phyloP scores from a whole-genome alignment of 2,797 vertebrate genomes.

The Halcyon smyrnensis region DNA sequence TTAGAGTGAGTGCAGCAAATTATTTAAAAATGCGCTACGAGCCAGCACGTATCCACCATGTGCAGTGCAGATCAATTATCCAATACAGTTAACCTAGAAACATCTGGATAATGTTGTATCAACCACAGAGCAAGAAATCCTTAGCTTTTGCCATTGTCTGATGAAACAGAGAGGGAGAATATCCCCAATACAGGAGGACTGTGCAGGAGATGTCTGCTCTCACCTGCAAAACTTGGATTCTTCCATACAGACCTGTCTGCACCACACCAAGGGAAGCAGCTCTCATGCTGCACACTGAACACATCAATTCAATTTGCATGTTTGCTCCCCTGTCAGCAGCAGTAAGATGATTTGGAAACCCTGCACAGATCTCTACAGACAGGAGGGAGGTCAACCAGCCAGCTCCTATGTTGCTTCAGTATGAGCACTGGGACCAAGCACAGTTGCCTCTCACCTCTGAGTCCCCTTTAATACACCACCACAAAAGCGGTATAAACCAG shows the following conservation, averaged over 20 bases:
- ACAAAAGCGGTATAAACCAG: neutral
- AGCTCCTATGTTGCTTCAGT: neutral
- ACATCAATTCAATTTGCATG: neutral
- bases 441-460: neutral
- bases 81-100: neutral
- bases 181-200: neutral
- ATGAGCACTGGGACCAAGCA: accelerated
- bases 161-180: neutral
- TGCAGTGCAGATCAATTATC: neutral
- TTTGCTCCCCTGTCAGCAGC: neutral
- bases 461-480: accelerated
- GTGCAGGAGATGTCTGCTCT: neutral
- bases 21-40: neutral
- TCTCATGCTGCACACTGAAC: accelerated
- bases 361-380: neutral
- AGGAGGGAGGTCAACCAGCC: neutral
- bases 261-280: neutral
- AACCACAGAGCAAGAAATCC: neutral
- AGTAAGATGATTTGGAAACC: neutral
- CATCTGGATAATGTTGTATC: neutral
- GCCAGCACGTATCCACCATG: accelerated
- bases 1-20: neutral
- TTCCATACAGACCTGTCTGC: neutral
- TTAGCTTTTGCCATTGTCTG: neutral
- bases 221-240: neutral